Evolutionary conservation across 2,888 invertebrate genomes (phyloP).

Genomic region (Phymatocera aterrima): DNA sequence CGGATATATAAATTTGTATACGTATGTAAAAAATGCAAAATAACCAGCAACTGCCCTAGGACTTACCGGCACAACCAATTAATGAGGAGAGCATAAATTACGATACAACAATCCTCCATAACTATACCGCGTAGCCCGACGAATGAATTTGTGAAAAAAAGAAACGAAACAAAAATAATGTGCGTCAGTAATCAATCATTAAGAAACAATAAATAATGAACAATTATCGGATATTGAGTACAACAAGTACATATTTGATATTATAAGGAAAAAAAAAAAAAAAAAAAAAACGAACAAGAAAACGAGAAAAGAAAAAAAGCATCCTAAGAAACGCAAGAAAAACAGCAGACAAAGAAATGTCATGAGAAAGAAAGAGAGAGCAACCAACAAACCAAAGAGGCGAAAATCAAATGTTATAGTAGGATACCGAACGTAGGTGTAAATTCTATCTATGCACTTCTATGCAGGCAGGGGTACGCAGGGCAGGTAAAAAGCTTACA

Average conservation of each 20-base stretch:
- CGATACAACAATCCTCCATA: background rate
- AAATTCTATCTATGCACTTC: background rate
- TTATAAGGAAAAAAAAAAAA: constrained; percentile 26
- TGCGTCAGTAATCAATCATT: background rate
- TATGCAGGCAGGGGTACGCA: background rate
- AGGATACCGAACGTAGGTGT: background rate
- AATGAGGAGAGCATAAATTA: constrained; percentile 42
- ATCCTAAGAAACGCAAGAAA: constrained; percentile 1
- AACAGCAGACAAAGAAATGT: constrained; percentile 43
- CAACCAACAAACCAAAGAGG: background rate
- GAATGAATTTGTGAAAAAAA: no score
- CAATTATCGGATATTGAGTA: background rate
- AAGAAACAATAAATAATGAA: background rate
- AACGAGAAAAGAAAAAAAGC: background rate
- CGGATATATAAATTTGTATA: constrained; percentile 45
- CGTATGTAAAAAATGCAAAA: constrained; percentile 53
- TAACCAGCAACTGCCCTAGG: constrained; percentile 69
- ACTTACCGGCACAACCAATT: constrained; percentile 61
- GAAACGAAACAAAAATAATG: background rate
- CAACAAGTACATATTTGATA: background rate
- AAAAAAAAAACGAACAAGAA: constrained; percentile 23
- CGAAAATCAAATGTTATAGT: background rate
- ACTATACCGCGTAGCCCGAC: no score
- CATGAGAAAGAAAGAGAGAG: background rate
- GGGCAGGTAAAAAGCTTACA: constrained; percentile 18